phyloP scores from a whole-genome alignment of 2,113 vertebrate genomes.

The Chascanopsetta lugubris region DNA sequence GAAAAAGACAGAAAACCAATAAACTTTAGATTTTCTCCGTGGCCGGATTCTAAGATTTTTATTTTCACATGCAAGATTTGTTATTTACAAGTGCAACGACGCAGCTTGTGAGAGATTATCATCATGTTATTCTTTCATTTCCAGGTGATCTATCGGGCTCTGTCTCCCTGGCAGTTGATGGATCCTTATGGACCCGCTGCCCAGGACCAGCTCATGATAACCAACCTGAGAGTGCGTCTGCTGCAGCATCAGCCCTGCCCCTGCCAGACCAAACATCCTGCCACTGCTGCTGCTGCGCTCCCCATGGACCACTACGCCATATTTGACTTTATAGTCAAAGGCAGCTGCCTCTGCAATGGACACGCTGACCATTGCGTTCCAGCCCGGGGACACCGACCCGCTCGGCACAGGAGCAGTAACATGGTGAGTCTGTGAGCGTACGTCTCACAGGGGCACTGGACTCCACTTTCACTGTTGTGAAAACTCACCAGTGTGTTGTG shows the following conservation, averaged over 20 bases:
- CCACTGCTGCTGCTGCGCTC: constrained; percentile 30
- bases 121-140: background rate
- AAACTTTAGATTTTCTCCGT: constrained; percentile 13
- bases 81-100: background rate
- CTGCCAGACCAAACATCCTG: constrained; percentile 74
- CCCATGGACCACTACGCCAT: constrained; percentile 84
- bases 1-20: constrained; percentile 14
- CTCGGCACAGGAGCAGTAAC: constrained; percentile 72
- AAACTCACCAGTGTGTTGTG: constrained; percentile 16
- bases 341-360: constrained; percentile 93
- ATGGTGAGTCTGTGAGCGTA: constrained; percentile 79
- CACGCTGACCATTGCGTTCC: constrained; percentile 89
- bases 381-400: constrained; percentile 74
- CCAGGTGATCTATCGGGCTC: constrained; percentile 91
- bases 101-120: background rate
- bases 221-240: constrained; percentile 89
- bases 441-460: constrained; percentile 10
- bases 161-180: constrained; percentile 80
- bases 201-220: constrained; percentile 87
- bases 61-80: background rate
- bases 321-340: constrained; percentile 93
- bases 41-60: background rate
- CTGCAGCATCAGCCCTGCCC: constrained; percentile 86
- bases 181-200: constrained; percentile 85
- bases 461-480: constrained; percentile 3